Evolutionary conservation across 2,113 vertebrate genomes (phyloP).

Genomic region (Nothocercus nigrocapillus): DNA sequence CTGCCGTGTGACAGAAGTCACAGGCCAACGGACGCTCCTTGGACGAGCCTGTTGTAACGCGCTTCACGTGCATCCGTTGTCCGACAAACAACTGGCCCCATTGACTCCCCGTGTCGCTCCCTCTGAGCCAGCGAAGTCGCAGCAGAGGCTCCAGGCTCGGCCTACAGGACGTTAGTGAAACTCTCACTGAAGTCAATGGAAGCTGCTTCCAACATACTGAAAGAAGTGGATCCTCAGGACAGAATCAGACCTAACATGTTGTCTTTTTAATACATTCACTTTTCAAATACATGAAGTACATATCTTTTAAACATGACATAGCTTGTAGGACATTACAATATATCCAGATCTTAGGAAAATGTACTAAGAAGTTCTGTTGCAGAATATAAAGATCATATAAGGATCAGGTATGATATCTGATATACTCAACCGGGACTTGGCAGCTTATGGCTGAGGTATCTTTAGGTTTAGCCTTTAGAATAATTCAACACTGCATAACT

Average conservation of each 20-base stretch:
- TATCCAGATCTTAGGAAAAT: conserved; percentile 42
- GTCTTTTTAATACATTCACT: conserved; percentile 15
- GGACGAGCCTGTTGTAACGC: not conserved
- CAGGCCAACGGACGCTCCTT: not conserved
- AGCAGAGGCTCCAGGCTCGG: not conserved
- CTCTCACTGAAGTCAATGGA: not conserved
- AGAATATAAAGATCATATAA: conserved; percentile 51
- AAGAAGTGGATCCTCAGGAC: conserved; percentile 3
- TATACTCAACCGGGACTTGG: not conserved
- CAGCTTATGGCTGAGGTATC: conserved; percentile 45
- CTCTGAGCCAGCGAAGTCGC: not conserved
- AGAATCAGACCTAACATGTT: not conserved
- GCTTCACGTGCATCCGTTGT: not conserved
- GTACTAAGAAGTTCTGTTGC: conserved; percentile 57
- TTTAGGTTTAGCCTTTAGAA: conserved; percentile 39
- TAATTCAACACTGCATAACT: not conserved
- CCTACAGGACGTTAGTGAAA: not conserved
- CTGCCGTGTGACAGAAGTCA: not conserved
- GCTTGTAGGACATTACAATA: conserved; percentile 60
- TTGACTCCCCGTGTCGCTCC: not conserved
- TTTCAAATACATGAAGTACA: conserved; percentile 32
- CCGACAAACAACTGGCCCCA: not conserved
- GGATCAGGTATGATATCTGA: not conserved
- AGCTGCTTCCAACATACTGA: not conserved
- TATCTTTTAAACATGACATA: not conserved